Conservation (phyloP, 2,113 vertebrate genomes). For the Pogona vitticeps region DNA sequence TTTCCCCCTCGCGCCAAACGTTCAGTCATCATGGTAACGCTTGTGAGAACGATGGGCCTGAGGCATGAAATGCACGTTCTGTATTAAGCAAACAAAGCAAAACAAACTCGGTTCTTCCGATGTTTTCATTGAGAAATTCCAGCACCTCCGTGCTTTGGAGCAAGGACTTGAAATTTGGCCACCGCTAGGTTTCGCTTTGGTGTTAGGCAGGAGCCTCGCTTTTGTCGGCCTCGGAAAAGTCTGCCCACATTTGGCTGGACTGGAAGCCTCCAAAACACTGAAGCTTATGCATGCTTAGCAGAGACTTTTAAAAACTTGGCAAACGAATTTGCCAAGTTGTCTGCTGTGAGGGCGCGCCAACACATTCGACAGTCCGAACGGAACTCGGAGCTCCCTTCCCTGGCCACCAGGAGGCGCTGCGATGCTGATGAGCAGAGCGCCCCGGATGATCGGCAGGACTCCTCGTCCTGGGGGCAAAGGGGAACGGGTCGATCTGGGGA, state of each 20-base stretch:
- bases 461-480: background rate
- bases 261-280: conserved; percentile 28
- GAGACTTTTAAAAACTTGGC: conserved; percentile 32
- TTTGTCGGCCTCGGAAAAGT: conserved; percentile 25
- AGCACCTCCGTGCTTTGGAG: background rate
- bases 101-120: background rate
- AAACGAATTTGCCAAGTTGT: conserved; percentile 28
- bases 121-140: conserved; percentile 16
- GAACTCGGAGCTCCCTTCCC: background rate
- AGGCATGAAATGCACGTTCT: background rate
- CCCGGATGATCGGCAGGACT: background rate
- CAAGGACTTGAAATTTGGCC: conserved; percentile 16
- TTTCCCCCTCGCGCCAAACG: too few species aligned
- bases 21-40: background rate
- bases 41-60: background rate
- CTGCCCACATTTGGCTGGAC: conserved; percentile 30
- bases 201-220: conserved; percentile 15
- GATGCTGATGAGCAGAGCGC: background rate
- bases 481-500: background rate
- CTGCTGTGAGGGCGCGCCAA: conserved; percentile 9
- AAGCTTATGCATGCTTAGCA: conserved; percentile 33
- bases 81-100: background rate
- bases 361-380: background rate
- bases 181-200: background rate
- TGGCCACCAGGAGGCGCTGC: conserved; percentile 17